phyloP scores from a whole-genome alignment of 2,888 invertebrate genomes.

The Ochropacha duplaris region DNA sequence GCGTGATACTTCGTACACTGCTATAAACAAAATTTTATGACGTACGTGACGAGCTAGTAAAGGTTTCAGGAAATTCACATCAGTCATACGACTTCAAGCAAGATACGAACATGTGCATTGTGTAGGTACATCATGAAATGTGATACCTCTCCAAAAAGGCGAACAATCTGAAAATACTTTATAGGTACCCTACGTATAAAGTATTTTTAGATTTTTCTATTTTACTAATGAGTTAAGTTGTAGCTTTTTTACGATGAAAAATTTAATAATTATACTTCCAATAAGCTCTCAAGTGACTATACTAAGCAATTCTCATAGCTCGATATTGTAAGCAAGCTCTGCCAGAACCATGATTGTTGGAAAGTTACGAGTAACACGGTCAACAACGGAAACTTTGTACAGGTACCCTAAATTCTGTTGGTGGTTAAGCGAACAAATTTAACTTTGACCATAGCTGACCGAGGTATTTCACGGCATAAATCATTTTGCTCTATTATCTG shows the following conservation, averaged over 20 bases:
- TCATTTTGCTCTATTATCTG: constrained; percentile 24
- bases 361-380: constrained; percentile 17
- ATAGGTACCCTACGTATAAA: no score
- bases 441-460: constrained; percentile 52
- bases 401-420: constrained; percentile 51
- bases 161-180: no score
- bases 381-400: constrained; percentile 27
- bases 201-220: no score
- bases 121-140: background rate
- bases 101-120: background rate
- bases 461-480: constrained; percentile 34
- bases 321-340: background rate
- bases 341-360: background rate
- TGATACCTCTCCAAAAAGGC: no score
- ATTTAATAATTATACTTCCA: no score
- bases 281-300: no score
- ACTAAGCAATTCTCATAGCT: background rate
- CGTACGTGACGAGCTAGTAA: constrained; percentile 11
- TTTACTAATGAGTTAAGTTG: no score
- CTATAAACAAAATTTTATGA: constrained; percentile 23
- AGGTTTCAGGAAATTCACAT: constrained; percentile 1
- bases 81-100: background rate
- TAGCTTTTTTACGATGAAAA: no score
- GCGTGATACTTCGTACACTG: constrained; percentile 21
- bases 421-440: constrained; percentile 55